Base-by-base conservation (phyloP, 2,888 invertebrate species). In the Epicampocera succincta region DNA sequence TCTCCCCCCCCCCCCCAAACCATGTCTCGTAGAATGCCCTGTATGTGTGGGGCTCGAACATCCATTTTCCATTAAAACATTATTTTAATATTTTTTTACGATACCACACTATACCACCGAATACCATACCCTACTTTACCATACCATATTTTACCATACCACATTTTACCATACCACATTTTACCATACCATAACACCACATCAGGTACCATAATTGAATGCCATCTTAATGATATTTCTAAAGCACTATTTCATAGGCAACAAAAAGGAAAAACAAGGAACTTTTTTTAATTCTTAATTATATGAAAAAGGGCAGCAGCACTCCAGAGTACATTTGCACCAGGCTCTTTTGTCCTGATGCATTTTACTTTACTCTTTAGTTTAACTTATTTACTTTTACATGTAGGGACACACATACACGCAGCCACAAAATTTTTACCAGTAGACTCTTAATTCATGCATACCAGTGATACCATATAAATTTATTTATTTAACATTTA, bases 251-350 rank as follows among this genome's bases (percentile, higher is more conserved):
- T 21, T 54, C 25, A 56, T 9, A 44, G 8, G 8, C 33, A 33
- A 9, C 33, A 33, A 33, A 33, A 33, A 33, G 15, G 21, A 42
- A 48, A 50, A 61, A 63, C 46, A 65, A 72, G 8, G 8, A 33
- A 54, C 63, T 52, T 63, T 68, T 75, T 78, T 78, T 72, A 66
- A 79, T 75, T 78, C 46, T 82, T 78, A 78, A 78, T 82, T 82
- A 74, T 71, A 46, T 79, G 40, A 72, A 56, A 60, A 52, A 56
- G 44, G 56, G 73, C 50, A 38, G 15, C 60, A 56, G 54, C 75
- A 50, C 81, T 84, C 76, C 33, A 80, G 54, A 69, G 75, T 80
- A 68, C 84, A 82, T 83, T 83, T 78, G 73, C 83, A 81, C 83
- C 73, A 38, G 68, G 29, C 33, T 65, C 15, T n/a, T 29, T 63